Base-by-base conservation (phyloP, 2,888 invertebrate genomes). In the Conchocele bisecta region DNA sequence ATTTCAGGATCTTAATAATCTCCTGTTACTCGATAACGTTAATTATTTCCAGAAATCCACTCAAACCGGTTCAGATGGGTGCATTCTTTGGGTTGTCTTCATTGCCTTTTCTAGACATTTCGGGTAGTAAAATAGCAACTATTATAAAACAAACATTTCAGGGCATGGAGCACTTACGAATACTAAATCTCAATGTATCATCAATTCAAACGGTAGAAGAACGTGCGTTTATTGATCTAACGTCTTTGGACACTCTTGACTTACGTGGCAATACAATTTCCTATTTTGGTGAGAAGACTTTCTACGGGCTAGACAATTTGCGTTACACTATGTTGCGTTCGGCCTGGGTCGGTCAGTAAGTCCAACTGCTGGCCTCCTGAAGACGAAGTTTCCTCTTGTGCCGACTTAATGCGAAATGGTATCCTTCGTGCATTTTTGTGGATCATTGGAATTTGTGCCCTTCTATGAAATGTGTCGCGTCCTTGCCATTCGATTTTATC, bases 171-270 rank as follows among this genome's bases (percentile, higher is more conserved):
- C 54, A 22, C 6, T 39, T 75, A 6, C n/a, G 31, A 13, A 22
- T 17, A 7, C 33, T 74, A 15, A 33, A 65, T 31, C 9, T 75
- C 15, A 58, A 60, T 7, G 5, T 20, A 15, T 70, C 65, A 35
- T 20, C 29, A 0, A 69, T 79, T 15, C 24, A 37, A 13, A 46
- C 13, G 11, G 53, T 79, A 15, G 46, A 33, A 17, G 67, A 64
- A 20, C 46, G 51, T n/a, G 41, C 66, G 20, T 79, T 79, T 53
- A 11, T 13, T 20, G 58, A 48, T 33, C 37, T 78, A n/a, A n/a
- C 22, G 0, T 24, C 51, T 2, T 20, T 75, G 7, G 33, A 29
- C 17, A 22, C 5, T 15, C 24, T 75, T 17, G 75, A 75, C 46
- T 28, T 75, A 2, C 37, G 53, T 33, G 24, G 35, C 11, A 75